A percentile compares a stretch with the other conserved stretches of the same genome.
These are phyloP conservation scores for Sphaerophoria rueppellii DNA, from an alignment of 2,888 invertebrate genomes.

Conservation along the genomic window DNA sequence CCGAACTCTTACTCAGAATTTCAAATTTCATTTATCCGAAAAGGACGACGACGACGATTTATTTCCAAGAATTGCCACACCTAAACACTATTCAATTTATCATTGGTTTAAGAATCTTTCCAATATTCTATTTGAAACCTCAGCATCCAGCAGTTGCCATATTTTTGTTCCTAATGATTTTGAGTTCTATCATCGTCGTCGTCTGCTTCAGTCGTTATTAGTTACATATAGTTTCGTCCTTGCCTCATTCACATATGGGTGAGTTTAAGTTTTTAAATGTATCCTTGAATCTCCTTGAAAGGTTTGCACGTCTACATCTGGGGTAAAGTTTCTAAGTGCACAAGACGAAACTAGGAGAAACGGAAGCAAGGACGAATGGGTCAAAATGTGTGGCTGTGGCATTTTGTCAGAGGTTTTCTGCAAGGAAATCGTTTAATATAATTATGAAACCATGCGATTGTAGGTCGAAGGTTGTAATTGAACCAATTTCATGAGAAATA, in stretches of 20 bases:
- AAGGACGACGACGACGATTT: constrained; percentile 48
- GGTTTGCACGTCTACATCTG: constrained; percentile 10
- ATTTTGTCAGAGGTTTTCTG: constrained; percentile 29
- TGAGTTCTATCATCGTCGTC: constrained; percentile 11
- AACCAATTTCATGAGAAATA: too few species aligned
- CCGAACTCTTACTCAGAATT: not conserved
- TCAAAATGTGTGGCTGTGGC: constrained; percentile 55
- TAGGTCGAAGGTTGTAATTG: not conserved
- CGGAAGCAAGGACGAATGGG: not conserved
- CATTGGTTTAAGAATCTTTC: constrained; percentile 53
- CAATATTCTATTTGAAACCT: not conserved
- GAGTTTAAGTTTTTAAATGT: constrained; percentile 23
- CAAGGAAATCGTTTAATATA: constrained; percentile 49
- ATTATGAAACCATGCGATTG: constrained; percentile 33
- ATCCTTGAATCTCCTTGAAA: constrained; percentile 21
- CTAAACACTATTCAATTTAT: constrained; percentile 65
- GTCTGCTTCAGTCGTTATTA: not conserved
- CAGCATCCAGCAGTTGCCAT: not conserved
- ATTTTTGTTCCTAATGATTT: not conserved
- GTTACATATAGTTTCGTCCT: not conserved
- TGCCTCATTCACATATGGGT: constrained; percentile 43
- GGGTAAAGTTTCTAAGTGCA: constrained; percentile 24
- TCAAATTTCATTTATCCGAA: constrained; percentile 22
- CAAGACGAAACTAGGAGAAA: not conserved
- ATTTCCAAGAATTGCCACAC: constrained; percentile 57